Evolutionary conservation across 2,797 vertebrate genomes (phyloP), one percentile per base, ranked within the genome.

Genomic region (Smutsia temminckii): DNA sequence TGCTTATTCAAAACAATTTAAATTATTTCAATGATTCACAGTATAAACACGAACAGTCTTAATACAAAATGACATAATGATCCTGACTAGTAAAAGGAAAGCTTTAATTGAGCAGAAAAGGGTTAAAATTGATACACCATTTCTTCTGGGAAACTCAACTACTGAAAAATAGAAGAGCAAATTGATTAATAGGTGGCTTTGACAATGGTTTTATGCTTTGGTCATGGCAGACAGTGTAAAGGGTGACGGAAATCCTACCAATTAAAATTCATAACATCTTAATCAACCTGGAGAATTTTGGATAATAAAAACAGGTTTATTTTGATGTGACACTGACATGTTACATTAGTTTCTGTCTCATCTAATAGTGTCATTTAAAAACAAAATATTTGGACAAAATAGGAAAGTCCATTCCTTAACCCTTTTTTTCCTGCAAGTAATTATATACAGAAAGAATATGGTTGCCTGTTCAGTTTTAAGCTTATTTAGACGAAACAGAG

Each of bases 131-230:
- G 88, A 96, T 94, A 93, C 10, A 93, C 69, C 93, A 13, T 94
- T 96, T 96, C 66, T 93, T 90, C 92, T 87, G 80, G 53, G 42
- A 97, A 89, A 96, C 61, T 91, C 88, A 95, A 91, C 95, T 97
- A 97, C 83, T 57, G 34, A 85, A 95, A 95, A 93, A 51, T 85
- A 89, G 53, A 96, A 92, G 59, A 95, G 57, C n/a, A 95, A 93
- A 91, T 95, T 91, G 88, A 95, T 93, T 96, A 96, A 86, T 94
- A 95, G 93, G 17, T 77, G 74, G 49, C 88, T 97, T 94, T 96
- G 94, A 84, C 57, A 93, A 81, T 11, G 68, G 63, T 91, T 97
- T 96, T 87, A 81, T 91, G 61, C 49, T 77, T 93, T 96, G 53
- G 85, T 92, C 75, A 95, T 51, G 91, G 79, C 64, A 86, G 93